Percentiles rank a stretch among this genome's conserved stretches.
Conservation (phyloP, 1,140 invertebrate species). For the Eueides isabella region DNA sequence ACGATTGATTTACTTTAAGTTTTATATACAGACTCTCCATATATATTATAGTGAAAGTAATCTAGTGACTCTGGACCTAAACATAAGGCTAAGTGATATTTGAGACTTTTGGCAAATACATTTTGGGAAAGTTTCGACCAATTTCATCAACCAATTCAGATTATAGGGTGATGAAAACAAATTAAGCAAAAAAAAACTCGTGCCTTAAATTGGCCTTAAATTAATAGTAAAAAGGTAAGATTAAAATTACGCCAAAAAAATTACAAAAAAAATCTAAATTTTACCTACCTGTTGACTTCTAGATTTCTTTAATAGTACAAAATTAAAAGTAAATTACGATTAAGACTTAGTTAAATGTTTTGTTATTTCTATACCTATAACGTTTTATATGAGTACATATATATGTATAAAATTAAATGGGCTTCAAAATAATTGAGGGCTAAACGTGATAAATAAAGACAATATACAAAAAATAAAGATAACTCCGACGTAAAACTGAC, state of each 20-base stretch:
- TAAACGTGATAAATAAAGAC: slow-evolving; percentile 64
- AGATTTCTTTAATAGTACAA: slow-evolving; percentile 82
- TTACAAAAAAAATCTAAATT: slow-evolving; percentile 74
- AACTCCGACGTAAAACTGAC: slow-evolving; percentile 29
- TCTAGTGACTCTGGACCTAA: slow-evolving; percentile 77
- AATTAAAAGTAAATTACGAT: slow-evolving; percentile 79
- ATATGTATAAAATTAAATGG: slow-evolving; percentile 72
- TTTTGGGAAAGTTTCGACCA: slow-evolving; percentile 75
- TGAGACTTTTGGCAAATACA: slow-evolving; percentile 74
- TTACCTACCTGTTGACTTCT: slow-evolving; percentile 80
- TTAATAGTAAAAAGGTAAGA: slow-evolving; percentile 79
- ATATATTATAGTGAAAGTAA: slow-evolving; percentile 80
- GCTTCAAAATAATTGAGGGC: slow-evolving; percentile 60
- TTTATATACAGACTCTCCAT: slow-evolving; percentile 80
- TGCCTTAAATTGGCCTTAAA: slow-evolving; percentile 83
- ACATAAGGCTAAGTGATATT: slow-evolving; percentile 78
- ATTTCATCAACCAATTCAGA: slow-evolving; percentile 74
- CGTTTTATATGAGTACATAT: slow-evolving; percentile 72
- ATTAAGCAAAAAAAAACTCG: slow-evolving; percentile 67
- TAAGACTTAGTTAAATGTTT: slow-evolving; percentile 80
- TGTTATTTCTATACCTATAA: slow-evolving; percentile 79
- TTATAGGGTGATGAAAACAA: slow-evolving; percentile 70
- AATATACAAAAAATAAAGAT: slow-evolving; percentile 60
- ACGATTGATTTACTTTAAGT: slow-evolving; percentile 75
- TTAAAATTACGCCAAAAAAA: slow-evolving; percentile 70